Evolutionary conservation across 2,113 vertebrate species (phyloP).

Genomic region (Spermophilus dauricus): DNA sequence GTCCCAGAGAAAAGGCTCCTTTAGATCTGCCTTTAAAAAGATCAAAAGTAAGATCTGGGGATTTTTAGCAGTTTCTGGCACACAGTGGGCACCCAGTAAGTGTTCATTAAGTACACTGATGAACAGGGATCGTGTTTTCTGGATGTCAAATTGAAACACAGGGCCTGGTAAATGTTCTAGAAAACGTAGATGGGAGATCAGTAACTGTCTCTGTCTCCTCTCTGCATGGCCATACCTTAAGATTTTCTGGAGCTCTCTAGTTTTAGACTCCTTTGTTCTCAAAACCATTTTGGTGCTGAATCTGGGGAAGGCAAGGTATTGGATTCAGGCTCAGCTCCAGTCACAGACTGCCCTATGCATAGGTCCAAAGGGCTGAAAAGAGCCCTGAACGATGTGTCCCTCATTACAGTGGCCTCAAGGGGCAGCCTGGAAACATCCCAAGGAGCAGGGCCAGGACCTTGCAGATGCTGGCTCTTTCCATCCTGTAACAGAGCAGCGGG

Average conservation of each 20-base stretch:
- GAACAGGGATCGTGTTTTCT: neutral
- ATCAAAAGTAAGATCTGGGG: neutral
- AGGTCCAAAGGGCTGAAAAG: neutral
- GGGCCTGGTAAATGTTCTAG: neutral
- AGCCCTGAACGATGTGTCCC: neutral
- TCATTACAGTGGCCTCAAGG: neutral
- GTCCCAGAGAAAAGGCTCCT: neutral
- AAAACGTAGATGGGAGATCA: neutral
- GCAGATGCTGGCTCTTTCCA: neutral
- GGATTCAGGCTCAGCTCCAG: neutral
- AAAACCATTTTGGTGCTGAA: neutral
- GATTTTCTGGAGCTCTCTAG: neutral
- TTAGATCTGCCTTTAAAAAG: slow-evolving; percentile 3
- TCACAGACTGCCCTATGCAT: neutral
- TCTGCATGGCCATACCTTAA: neutral
- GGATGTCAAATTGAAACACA: neutral
- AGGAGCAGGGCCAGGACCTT: neutral
- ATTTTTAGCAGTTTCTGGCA: neutral
- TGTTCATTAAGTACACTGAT: neutral
- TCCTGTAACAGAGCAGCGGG: neutral
- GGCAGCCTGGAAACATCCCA: neutral
- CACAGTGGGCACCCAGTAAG: neutral
- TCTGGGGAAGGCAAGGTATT: neutral
- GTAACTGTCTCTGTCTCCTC: neutral
- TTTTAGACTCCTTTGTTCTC: neutral